phyloP scores from a whole-genome alignment of 2,888 invertebrate species.

The Monopis laevigella region DNA sequence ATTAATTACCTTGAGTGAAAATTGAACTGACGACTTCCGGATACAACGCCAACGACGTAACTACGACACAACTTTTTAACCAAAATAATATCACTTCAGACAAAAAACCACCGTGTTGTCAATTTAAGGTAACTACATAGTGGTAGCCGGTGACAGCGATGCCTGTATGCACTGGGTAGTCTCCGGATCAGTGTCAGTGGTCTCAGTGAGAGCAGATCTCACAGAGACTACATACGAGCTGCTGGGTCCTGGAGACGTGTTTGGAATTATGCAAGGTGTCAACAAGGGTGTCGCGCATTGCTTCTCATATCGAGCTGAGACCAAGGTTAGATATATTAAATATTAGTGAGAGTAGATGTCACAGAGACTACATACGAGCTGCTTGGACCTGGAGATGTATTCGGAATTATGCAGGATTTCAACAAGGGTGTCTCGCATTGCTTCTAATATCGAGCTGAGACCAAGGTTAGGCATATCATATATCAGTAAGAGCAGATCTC shows the following conservation, averaged over 20 bases:
- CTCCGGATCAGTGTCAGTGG: conserved; percentile 50
- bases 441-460: too few relatives aligned
- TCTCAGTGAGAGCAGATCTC: conserved; percentile 47
- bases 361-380: too few relatives aligned
- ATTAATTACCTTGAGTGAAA: too few relatives aligned
- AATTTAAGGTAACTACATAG: conserved; percentile 55
- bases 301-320: conserved; percentile 62
- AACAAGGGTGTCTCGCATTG: conserved; percentile 48
- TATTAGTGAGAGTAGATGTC: not conserved
- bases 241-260: conserved; percentile 51
- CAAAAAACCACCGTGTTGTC: conserved; percentile 1
- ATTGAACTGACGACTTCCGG: too few relatives aligned
- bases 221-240: conserved; percentile 57
- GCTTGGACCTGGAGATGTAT: conserved; percentile 63
- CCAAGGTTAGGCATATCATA: too few relatives aligned
- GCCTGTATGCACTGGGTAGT: conserved; percentile 65
- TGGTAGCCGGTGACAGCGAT: conserved; percentile 62
- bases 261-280: conserved; percentile 62
- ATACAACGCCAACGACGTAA: too few relatives aligned
- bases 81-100: too few relatives aligned
- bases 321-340: conserved; percentile 53
- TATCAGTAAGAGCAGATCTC: conserved; percentile 39
- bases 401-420: conserved; percentile 59
- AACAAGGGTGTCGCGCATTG: conserved; percentile 52
- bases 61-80: too few relatives aligned